Evolutionary conservation across 2,797 vertebrate genomes (phyloP).

Genomic region (Danio albolineatus): DNA sequence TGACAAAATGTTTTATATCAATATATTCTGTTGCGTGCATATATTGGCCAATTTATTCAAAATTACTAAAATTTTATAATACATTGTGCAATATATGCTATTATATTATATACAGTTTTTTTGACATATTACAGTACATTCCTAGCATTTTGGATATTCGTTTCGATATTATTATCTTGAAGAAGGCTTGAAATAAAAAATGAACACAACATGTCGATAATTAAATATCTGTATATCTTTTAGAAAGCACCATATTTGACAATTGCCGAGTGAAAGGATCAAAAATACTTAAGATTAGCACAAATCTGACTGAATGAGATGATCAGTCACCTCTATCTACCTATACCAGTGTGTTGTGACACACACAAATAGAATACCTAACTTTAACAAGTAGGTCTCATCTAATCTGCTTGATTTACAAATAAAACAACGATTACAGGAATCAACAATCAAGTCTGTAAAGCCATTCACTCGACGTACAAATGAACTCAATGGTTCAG

Average conservation of each 20-base stretch:
- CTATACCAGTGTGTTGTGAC: slow-evolving; percentile 39
- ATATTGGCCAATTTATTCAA: slow-evolving; percentile 71
- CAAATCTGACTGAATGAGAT: slow-evolving; percentile 47
- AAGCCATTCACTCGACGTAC: slow-evolving; percentile 47
- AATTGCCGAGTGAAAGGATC: slow-evolving; percentile 57
- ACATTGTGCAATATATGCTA: slow-evolving; percentile 72
- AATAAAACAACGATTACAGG: slow-evolving; percentile 52
- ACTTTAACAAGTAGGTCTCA: slow-evolving; percentile 45
- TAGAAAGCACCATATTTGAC: slow-evolving; percentile 66
- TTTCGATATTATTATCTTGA: slow-evolving; percentile 61
- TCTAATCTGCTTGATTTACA: slow-evolving; percentile 53
- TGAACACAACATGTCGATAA: slow-evolving; percentile 56
- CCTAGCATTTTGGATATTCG: slow-evolving; percentile 62
- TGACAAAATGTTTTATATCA: slow-evolving; percentile 61
- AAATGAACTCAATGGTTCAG: slow-evolving; percentile 6
- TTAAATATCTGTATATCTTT: slow-evolving; percentile 61
- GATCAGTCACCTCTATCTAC: slow-evolving; percentile 51
- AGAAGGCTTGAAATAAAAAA: slow-evolving; percentile 54
- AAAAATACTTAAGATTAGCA: slow-evolving; percentile 61
- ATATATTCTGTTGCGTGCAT: slow-evolving; percentile 71
- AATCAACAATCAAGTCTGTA: slow-evolving; percentile 33
- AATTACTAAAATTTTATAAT: slow-evolving; percentile 73
- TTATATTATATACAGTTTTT: slow-evolving; percentile 67
- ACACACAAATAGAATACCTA: slow-evolving; percentile 36
- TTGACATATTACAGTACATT: slow-evolving; percentile 65